Conservation (phyloP, 2,797 vertebrate genomes). For the Urophycis tenuis region DNA sequence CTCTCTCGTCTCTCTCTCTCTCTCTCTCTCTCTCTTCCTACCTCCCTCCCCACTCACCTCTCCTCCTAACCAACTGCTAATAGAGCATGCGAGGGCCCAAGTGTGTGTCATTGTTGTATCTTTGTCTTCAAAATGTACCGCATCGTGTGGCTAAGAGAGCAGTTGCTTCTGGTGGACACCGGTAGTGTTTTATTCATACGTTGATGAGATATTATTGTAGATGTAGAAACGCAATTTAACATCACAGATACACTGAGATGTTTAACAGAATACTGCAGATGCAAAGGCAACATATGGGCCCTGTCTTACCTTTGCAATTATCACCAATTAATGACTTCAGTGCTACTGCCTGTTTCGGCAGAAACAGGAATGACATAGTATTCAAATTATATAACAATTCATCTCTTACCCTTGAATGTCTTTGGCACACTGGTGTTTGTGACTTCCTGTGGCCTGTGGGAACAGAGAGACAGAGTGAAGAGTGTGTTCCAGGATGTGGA, state of each 20-base stretch:
- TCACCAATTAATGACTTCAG: not conserved
- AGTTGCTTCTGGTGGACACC: not conserved
- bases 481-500: slow-evolving; percentile 11
- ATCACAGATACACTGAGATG: not conserved
- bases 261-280: not conserved
- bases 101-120: not conserved
- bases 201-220: not conserved
- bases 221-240: not conserved
- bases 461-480: slow-evolving; percentile 18
- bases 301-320: not conserved
- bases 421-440: slow-evolving; percentile 49
- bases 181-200: not conserved
- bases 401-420: slow-evolving; percentile 55
- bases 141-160: not conserved
- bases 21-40: not conserved
- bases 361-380: not conserved
- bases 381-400: not conserved
- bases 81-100: not conserved
- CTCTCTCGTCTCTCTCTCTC: slow-evolving; percentile 11
- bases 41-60: not conserved
- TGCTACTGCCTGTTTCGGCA: not conserved
- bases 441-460: slow-evolving; percentile 58
- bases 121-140: not conserved
- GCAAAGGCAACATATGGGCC: not conserved
- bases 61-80: slow-evolving; percentile 7